phyloP scores from a whole-genome alignment of 2,113 vertebrate genomes.

The Hepsetus odoe region DNA sequence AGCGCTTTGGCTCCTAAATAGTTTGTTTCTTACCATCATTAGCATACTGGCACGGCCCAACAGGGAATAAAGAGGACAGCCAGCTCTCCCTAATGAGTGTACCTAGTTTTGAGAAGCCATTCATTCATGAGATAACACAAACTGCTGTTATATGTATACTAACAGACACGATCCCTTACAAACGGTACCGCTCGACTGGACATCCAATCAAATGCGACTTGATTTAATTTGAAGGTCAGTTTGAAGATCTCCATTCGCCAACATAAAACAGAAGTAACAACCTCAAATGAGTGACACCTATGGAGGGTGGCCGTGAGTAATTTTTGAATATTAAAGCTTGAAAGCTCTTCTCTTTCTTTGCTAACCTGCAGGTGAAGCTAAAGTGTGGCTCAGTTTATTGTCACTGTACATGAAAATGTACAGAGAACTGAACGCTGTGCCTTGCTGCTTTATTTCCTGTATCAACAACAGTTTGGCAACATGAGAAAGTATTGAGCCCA shows the following conservation, averaged over 20 bases:
- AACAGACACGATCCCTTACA: not conserved
- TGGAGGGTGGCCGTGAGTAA: too few species aligned
- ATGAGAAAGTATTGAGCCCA: not conserved
- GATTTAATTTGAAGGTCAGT: conserved; percentile 23
- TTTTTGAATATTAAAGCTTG: too few species aligned
- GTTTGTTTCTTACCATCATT: not conserved
- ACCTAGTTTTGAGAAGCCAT: not conserved
- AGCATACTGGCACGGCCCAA: not conserved
- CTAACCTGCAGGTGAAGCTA: too few species aligned
- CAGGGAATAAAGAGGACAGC: not conserved
- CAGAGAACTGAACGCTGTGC: too few species aligned
- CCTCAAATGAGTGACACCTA: too few species aligned
- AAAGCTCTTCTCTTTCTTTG: too few species aligned
- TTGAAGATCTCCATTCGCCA: not conserved
- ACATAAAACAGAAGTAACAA: too few species aligned
- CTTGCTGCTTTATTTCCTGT: too few species aligned
- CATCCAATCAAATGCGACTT: not conserved
- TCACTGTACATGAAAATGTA: too few species aligned
- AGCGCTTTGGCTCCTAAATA: conserved; percentile 12
- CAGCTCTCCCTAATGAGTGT: not conserved
- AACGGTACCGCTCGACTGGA: not conserved
- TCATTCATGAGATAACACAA: not conserved
- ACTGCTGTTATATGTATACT: not conserved
- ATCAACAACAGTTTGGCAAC: too few species aligned
- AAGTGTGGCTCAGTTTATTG: too few species aligned